phyloP scores from a whole-genome alignment of 2,888 invertebrate species.

The Eupithecia inturbata region DNA sequence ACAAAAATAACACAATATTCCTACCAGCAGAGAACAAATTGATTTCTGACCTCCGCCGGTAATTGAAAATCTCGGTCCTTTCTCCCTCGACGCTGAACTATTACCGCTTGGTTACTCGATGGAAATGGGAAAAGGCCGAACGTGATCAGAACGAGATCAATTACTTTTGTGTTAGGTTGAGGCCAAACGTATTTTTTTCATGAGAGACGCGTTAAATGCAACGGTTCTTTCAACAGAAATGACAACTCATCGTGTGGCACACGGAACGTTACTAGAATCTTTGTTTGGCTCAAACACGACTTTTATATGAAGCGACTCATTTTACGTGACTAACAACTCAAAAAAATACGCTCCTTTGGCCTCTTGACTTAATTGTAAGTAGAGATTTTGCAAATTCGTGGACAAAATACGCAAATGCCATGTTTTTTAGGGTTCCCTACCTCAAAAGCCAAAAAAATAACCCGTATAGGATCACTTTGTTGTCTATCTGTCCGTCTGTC shows the following conservation, averaged over 20 bases:
- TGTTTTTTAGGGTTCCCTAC: too few relatives aligned
- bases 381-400: not conserved
- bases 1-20: slow-evolving; percentile 18
- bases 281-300: too few relatives aligned
- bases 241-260: too few relatives aligned
- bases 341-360: too few relatives aligned
- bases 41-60: slow-evolving; percentile 37
- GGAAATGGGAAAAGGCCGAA: slow-evolving; percentile 5
- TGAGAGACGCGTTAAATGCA: too few relatives aligned
- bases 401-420: not conserved
- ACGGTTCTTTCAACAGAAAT: too few relatives aligned
- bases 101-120: slow-evolving; percentile 28
- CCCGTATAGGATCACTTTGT: too few relatives aligned
- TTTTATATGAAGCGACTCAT: too few relatives aligned
- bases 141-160: not conserved
- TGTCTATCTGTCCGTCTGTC: too few relatives aligned
- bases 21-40: slow-evolving; percentile 29
- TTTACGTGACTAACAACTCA: not conserved
- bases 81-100: slow-evolving; percentile 41
- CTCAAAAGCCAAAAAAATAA: too few relatives aligned
- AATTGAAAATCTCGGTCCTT: slow-evolving; percentile 43
- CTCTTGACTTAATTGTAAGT: not conserved
- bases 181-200: not conserved
- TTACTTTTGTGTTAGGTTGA: not conserved
- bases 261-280: too few relatives aligned